Percentiles rank a stretch among this genome's conserved stretches.
Conservation (phyloP, 1,140 invertebrate genomes). For the Hyphantria cunea region DNA sequence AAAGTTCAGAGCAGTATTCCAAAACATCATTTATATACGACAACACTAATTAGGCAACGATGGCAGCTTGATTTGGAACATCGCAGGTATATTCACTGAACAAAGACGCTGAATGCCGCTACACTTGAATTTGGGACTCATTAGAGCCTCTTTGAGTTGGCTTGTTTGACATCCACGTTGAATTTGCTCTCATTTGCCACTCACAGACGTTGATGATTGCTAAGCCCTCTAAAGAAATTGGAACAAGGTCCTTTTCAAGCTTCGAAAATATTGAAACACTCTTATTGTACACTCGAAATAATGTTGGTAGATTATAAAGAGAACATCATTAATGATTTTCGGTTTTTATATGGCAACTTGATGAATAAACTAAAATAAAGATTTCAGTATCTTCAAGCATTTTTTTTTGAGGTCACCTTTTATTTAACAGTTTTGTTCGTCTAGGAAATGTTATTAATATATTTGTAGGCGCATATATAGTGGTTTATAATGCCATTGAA, state of each 20-base stretch:
- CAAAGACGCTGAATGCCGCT: constrained; percentile 34
- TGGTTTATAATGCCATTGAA: too few species aligned
- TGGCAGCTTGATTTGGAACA: constrained; percentile 24
- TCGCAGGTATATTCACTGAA: constrained; percentile 21
- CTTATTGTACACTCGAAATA: constrained; percentile 30
- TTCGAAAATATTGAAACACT: constrained; percentile 29
- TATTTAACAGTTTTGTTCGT: too few species aligned
- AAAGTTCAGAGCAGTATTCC: constrained; percentile 1
- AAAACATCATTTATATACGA: constrained; percentile 11
- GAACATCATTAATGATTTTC: constrained; percentile 24
- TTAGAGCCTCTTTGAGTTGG: constrained; percentile 37
- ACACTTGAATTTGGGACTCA: constrained; percentile 36
- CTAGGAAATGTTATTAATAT: too few species aligned
- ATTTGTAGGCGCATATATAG: too few species aligned
- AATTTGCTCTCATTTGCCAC: constrained; percentile 37
- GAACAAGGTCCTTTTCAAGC: constrained; percentile 29
- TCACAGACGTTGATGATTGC: constrained; percentile 31
- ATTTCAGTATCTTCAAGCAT: too few species aligned
- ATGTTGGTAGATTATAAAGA: constrained; percentile 20
- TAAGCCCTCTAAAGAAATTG: constrained; percentile 29
- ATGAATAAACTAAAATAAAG: not conserved
- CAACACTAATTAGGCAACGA: constrained; percentile 31
- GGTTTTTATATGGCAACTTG: not conserved
- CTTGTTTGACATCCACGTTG: constrained; percentile 38
- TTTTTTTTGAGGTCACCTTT: not conserved